Conservation (phyloP, 2,113 vertebrate species). For the Rhynchomys soricoides region DNA sequence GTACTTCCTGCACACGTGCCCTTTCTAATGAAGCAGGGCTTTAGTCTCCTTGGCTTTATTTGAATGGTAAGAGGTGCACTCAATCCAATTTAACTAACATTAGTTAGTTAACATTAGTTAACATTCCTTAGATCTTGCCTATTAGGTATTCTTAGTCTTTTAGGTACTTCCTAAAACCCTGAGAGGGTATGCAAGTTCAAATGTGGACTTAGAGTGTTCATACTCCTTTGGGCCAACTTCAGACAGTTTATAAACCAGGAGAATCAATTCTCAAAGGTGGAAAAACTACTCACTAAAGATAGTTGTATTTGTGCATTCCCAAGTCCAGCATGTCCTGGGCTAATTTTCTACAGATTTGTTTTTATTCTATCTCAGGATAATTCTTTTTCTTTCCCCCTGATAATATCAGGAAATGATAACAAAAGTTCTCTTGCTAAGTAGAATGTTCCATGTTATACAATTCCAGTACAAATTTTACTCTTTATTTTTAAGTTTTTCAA, state of each 20-base stretch:
- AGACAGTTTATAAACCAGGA: neutral
- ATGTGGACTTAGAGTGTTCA: neutral
- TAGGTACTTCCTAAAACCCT: neutral
- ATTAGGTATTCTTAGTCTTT: no score
- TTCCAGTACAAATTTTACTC: neutral
- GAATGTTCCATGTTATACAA: neutral
- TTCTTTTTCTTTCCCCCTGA: slow-evolving; percentile 26
- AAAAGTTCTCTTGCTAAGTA: slow-evolving; percentile 62
- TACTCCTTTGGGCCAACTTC: neutral
- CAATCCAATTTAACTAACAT: neutral
- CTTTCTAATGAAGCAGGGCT: neutral
- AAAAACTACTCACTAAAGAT: slow-evolving; percentile 57
- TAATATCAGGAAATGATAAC: slow-evolving; percentile 63
- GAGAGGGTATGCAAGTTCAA: neutral
- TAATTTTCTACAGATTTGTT: slow-evolving; percentile 60
- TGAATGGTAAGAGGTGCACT: neutral
- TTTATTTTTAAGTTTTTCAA: neutral
- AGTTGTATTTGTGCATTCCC: slow-evolving; percentile 73
- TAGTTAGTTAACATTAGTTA: no score
- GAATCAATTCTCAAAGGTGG: slow-evolving; percentile 48
- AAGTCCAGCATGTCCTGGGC: slow-evolving; percentile 53
- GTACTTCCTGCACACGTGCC: neutral
- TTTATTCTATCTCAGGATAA: slow-evolving; percentile 47
- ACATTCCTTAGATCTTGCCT: neutral
- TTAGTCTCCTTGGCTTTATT: neutral